Percentiles rank a stretch among this genome's conserved stretches.
Evolutionary conservation across 2,113 vertebrate species (phyloP).

Genomic region (Psophia crepitans): DNA sequence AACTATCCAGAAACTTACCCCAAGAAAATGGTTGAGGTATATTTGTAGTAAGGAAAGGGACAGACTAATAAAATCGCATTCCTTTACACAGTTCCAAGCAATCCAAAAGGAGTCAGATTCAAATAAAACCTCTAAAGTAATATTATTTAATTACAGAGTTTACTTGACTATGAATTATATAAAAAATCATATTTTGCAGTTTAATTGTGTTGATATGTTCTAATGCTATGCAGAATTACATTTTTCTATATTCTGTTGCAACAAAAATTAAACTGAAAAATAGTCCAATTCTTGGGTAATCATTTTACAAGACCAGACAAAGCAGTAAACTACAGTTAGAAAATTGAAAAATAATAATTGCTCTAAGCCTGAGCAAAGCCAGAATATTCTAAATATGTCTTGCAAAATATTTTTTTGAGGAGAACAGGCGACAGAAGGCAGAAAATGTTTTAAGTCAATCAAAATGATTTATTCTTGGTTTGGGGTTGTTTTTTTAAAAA

Average conservation of each 20-base stretch:
- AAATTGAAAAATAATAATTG: neutral
- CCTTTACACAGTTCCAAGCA: neutral
- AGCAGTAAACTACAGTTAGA: neutral
- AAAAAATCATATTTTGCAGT: neutral
- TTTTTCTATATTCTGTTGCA: neutral
- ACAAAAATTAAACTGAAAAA: neutral
- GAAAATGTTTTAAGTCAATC: neutral
- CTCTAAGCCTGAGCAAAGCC: neutral
- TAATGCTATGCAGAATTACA: neutral
- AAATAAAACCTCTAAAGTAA: neutral
- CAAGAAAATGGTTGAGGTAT: neutral
- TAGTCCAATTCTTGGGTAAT: neutral
- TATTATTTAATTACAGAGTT: neutral
- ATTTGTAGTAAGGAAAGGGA: neutral
- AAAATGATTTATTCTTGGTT: neutral
- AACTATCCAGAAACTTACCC: neutral
- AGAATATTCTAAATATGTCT: neutral
- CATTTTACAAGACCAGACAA: neutral
- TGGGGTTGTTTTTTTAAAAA: neutral
- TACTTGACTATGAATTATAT: neutral
- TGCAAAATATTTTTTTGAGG: neutral
- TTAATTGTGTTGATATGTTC: neutral
- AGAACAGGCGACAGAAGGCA: neutral
- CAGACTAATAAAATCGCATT: neutral
- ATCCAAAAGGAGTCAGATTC: neutral